Evolutionary conservation across 1,140 invertebrate species (phyloP).

Genomic region (Thalassaphorura encarpata): DNA sequence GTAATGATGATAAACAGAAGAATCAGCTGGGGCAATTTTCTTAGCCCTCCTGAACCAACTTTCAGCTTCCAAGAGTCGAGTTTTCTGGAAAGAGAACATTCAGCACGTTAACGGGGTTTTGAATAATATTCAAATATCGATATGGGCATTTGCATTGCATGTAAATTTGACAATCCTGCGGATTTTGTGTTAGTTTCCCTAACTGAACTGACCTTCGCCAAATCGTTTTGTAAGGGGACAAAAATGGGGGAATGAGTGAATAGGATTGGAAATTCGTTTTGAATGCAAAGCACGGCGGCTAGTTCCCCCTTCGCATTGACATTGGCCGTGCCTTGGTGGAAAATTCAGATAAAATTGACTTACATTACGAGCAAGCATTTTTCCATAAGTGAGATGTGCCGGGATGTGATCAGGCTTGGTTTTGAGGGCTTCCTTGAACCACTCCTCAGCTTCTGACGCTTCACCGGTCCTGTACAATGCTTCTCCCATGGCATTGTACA

Average conservation of each 20-base stretch:
- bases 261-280: too few relatives aligned
- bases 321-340: not conserved
- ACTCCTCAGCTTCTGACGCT: conserved; percentile 67
- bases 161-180: too few relatives aligned
- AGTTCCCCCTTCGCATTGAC: not conserved
- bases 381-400: conserved; percentile 81
- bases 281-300: not conserved
- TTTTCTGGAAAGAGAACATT: conserved; percentile 51
- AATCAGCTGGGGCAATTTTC: conserved; percentile 67
- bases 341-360: conserved; percentile 37
- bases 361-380: conserved; percentile 80
- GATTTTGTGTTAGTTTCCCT: too few relatives aligned
- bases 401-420: conserved; percentile 75
- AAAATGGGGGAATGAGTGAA: too few relatives aligned
- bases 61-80: conserved; percentile 70
- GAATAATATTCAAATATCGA: not conserved
- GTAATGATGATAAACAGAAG: conserved; percentile 72
- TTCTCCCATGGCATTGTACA: conserved; percentile 79
- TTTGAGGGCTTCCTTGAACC: conserved; percentile 67
- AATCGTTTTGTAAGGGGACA: too few relatives aligned
- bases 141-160: not conserved
- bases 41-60: conserved; percentile 78
- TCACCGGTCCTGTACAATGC: conserved; percentile 68
- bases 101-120: not conserved
- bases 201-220: too few relatives aligned